These are phyloP conservation scores for Crocallis elinguaria DNA, from an alignment of 2,888 invertebrate genomes.

Conservation along the genomic window DNA sequence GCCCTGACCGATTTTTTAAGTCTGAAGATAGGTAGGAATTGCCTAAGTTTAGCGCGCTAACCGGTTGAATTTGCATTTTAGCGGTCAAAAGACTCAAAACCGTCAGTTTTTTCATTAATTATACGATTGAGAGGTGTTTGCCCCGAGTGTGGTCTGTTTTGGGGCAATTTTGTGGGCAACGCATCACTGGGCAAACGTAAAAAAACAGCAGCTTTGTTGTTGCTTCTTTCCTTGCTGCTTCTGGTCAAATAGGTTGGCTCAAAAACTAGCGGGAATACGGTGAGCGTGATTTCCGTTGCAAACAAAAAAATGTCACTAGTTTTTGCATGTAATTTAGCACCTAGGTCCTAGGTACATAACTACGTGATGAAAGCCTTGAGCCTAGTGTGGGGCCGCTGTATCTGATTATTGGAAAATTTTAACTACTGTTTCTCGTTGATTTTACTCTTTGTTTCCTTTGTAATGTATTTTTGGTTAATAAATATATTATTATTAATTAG, in stretches of 20 bases:
- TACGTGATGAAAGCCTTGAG: too few species aligned
- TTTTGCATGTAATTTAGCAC: too few species aligned
- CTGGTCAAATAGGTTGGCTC: not conserved
- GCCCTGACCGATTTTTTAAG: slow-evolving; percentile 8
- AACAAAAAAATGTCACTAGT: too few species aligned
- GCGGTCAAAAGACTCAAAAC: slow-evolving; percentile 11
- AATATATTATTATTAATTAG: too few species aligned
- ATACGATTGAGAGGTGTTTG: slow-evolving; percentile 15
- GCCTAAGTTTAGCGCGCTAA: slow-evolving; percentile 3
- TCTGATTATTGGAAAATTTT: too few species aligned
- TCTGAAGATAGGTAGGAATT: slow-evolving; percentile 2
- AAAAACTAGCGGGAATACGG: too few species aligned
- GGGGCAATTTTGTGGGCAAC: slow-evolving; percentile 13
- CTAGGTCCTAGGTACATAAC: too few species aligned
- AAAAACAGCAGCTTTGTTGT: not conserved
- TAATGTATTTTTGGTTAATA: too few species aligned
- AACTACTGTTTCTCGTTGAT: too few species aligned
- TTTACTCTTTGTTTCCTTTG: too few species aligned
- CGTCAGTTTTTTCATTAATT: slow-evolving; percentile 14
- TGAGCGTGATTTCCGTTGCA: too few species aligned
- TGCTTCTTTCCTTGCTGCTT: not conserved
- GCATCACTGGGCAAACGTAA: slow-evolving; percentile 4
- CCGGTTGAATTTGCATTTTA: slow-evolving; percentile 30
- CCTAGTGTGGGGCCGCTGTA: too few species aligned
- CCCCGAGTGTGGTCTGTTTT: slow-evolving; percentile 10